These are phyloP conservation scores for Propithecus perrieri DNA, from an alignment of 2,797 vertebrate species.

Conservation along the genomic window DNA sequence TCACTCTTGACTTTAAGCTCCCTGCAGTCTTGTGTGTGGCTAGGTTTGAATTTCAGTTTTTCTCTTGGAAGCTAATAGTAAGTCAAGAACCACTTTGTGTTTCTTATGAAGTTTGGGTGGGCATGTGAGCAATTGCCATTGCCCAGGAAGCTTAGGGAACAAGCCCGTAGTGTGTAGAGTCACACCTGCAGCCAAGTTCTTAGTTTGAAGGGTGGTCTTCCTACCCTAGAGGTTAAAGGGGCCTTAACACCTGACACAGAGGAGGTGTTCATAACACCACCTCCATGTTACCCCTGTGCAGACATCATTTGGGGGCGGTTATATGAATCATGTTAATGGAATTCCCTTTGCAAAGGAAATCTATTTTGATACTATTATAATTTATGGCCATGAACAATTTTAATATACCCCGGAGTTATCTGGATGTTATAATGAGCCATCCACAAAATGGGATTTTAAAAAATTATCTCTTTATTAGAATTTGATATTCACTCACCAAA, in stretches of 20 bases:
- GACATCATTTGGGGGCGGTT: conserved; percentile 33
- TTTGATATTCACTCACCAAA: conserved; percentile 63
- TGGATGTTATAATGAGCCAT: conserved; percentile 66
- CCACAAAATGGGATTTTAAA: conserved; percentile 58
- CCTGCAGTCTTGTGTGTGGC: neutral
- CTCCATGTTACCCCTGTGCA: conserved; percentile 6
- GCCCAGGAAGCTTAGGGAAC: neutral
- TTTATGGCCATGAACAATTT: conserved; percentile 64
- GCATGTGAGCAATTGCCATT: too few relatives aligned
- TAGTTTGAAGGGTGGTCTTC: neutral
- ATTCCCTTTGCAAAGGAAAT: conserved; percentile 59
- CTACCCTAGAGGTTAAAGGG: neutral
- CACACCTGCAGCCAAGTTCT: neutral
- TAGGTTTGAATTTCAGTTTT: neutral
- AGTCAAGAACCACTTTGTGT: neutral
- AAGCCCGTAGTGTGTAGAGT: neutral
- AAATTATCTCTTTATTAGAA: conserved; percentile 71
- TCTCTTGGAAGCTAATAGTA: neutral
- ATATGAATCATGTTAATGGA: conserved; percentile 52
- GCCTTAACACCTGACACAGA: neutral
- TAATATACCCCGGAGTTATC: conserved; percentile 62
- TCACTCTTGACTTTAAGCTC: neutral
- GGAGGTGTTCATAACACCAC: neutral
- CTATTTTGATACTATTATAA: conserved; percentile 59
- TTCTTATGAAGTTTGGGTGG: neutral